Evolutionary conservation across 2,113 vertebrate species (phyloP), one percentile per base, ranked within the genome.

Genomic region (Pontoporia blainvillei): DNA sequence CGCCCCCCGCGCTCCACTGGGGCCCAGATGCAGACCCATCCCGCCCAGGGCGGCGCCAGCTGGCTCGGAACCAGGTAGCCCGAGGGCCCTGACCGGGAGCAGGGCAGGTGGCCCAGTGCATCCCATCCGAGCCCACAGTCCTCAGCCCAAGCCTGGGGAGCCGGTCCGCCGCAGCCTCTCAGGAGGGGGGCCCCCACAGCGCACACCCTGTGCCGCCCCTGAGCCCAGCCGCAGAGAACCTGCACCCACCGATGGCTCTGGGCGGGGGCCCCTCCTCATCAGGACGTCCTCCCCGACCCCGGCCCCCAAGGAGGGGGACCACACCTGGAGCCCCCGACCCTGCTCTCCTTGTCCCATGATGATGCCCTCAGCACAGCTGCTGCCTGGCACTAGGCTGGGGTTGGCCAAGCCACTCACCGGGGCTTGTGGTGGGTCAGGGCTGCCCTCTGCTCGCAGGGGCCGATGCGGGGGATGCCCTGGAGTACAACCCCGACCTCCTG

Each of bases 401-500:
- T 17, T 0, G 36, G n/a, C 36, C 36, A 3, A 25, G 49, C 81
- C 15, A 5, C 27, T 36, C 36, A 29, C 31, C 62, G 9, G 52
- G 79, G 61, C 71, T 64, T 2, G 1, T 13, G 11, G 57, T 76
- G 46, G 36, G 46, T 59, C 57, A 84, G 36, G 31, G 92, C 61
- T 85, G 46, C n/a, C 29, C 87, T 6, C 0, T 97, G 90, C 92
- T 49, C 86, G 20, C 97, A 99, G 99, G 99, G 97, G 94, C 86
- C 0, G 99, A 99, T 14, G 86, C 61, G 1, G 99, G 99, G 6
- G 99, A 99, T 6, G 41, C 98, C 1, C 25, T 98, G 8, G 99
- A 99, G 66, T 99, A 99, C 66, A 99, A 99, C 97, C 99, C 99
- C 9, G 98, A 99, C 98, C 98, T 99, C 90, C 99, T 99, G 96